Evolutionary conservation across 1,140 invertebrate species (phyloP).

Genomic region (Lethrus apterus): DNA sequence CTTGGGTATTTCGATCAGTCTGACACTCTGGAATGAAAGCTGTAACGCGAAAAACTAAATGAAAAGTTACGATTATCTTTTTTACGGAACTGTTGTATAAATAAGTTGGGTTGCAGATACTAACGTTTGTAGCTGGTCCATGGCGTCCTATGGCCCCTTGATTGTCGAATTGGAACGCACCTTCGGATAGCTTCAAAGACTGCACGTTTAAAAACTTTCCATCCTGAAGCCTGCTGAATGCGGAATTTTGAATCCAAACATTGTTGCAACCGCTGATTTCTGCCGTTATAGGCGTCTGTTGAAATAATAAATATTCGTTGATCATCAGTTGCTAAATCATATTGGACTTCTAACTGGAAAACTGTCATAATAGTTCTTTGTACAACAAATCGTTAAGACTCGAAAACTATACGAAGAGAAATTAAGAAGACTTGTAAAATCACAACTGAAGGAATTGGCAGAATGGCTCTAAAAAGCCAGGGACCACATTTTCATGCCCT

Average conservation of each 20-base stretch:
- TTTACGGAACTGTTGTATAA: too few species aligned
- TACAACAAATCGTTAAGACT: too few species aligned
- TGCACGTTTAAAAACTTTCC: slow-evolving; percentile 51
- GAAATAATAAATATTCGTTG: too few species aligned
- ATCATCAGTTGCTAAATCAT: too few species aligned
- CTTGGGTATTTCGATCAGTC: slow-evolving; percentile 49
- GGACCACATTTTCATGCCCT: too few species aligned
- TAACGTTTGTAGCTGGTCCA: slow-evolving; percentile 52
- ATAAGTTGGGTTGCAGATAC: too few species aligned
- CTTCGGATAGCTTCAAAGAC: slow-evolving; percentile 46
- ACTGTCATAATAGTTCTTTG: too few species aligned
- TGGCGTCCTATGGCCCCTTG: slow-evolving; percentile 44
- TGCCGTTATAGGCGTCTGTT: slow-evolving; percentile 50
- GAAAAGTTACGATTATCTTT: slow-evolving; percentile 10
- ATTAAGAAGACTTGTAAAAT: too few species aligned
- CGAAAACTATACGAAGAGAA: too few species aligned
- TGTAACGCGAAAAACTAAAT: slow-evolving; percentile 46
- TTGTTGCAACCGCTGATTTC: slow-evolving; percentile 47
- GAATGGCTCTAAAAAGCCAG: too few species aligned
- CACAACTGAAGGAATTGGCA: too few species aligned
- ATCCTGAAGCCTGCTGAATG: slow-evolving; percentile 56
- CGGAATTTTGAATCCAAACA: slow-evolving; percentile 51
- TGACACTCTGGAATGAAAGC: slow-evolving; percentile 58
- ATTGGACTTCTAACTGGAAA: too few species aligned
- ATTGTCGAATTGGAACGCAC: slow-evolving; percentile 55